phyloP scores from a whole-genome alignment of 2,888 invertebrate species.

The Tuta absoluta region DNA sequence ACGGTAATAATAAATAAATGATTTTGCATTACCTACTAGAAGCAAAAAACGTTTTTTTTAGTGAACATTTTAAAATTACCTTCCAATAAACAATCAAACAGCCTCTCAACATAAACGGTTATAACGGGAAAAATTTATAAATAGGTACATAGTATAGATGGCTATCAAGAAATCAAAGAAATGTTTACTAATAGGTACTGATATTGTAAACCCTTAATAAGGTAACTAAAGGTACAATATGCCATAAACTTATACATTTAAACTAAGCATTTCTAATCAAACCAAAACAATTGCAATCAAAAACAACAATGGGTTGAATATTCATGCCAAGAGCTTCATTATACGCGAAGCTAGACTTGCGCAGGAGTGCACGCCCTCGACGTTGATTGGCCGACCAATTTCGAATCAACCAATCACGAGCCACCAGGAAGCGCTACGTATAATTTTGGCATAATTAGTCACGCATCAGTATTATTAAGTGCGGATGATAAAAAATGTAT shows the following conservation, averaged over 20 bases:
- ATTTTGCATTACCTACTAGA: too few relatives aligned
- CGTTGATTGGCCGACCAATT: constrained; percentile 68
- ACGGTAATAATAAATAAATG: too few relatives aligned
- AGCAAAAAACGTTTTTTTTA: too few relatives aligned
- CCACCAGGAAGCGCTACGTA: constrained; percentile 57
- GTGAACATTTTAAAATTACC: too few relatives aligned
- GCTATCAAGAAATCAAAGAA: too few relatives aligned
- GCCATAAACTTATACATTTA: not conserved
- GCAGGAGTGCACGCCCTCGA: constrained; percentile 72
- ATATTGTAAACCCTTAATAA: too few relatives aligned
- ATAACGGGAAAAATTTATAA: too few relatives aligned
- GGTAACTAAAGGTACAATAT: too few relatives aligned
- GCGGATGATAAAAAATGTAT: constrained; percentile 38
- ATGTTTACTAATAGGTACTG: too few relatives aligned
- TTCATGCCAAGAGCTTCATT: constrained; percentile 58
- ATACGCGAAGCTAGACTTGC: constrained; percentile 59
- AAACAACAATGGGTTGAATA: constrained; percentile 55
- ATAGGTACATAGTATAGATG: too few relatives aligned
- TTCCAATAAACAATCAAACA: too few relatives aligned
- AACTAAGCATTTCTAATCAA: not conserved
- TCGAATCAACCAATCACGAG: constrained; percentile 65
- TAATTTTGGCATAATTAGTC: constrained; percentile 81
- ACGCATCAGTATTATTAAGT: constrained; percentile 62
- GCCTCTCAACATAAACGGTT: too few relatives aligned
- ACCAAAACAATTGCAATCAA: constrained; percentile 29